Evolutionary conservation across 2,888 invertebrate genomes (phyloP).

Genomic region (Hemicrepidius hirtus): DNA sequence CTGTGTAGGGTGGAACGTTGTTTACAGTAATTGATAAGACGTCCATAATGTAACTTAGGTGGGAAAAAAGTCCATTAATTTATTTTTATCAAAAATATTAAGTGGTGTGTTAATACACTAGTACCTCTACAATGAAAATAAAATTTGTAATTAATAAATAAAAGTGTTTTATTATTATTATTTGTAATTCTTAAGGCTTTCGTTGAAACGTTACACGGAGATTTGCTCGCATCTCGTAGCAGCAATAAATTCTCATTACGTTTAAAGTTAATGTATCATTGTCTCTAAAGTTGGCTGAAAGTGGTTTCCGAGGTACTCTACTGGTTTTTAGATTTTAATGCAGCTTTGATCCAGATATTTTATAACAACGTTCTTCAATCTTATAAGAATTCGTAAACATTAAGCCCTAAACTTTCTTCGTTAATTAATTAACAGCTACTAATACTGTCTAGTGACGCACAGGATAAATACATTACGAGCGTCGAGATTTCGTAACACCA

Average conservation of each 20-base stretch:
- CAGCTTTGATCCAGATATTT: slow-evolving; percentile 6
- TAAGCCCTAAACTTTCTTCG: slow-evolving; percentile 38
- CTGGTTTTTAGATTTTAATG: slow-evolving; percentile 33
- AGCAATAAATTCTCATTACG: slow-evolving; percentile 33
- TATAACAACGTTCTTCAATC: neutral
- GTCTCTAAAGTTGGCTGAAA: slow-evolving; percentile 30
- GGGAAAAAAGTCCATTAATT: too few species aligned
- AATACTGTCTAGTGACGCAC: slow-evolving; percentile 45
- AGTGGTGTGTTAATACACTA: too few species aligned
- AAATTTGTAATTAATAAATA: too few species aligned
- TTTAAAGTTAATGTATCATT: slow-evolving; percentile 36
- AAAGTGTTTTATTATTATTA: slow-evolving; percentile 8
- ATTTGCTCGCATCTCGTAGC: slow-evolving; percentile 25
- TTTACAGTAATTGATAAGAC: too few species aligned
- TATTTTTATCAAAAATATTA: too few species aligned
- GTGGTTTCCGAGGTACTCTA: slow-evolving; percentile 22
- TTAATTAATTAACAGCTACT: slow-evolving; percentile 28
- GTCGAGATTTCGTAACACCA: neutral
- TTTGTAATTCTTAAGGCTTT: slow-evolving; percentile 20
- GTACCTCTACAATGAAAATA: too few species aligned
- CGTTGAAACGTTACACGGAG: slow-evolving; percentile 22
- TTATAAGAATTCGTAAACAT: neutral
- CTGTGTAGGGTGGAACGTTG: too few species aligned
- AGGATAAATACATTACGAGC: slow-evolving; percentile 4
- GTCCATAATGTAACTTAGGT: too few species aligned